Base-by-base conservation (phyloP, 2,888 invertebrate genomes). In the Hyposoter didymator region DNA sequence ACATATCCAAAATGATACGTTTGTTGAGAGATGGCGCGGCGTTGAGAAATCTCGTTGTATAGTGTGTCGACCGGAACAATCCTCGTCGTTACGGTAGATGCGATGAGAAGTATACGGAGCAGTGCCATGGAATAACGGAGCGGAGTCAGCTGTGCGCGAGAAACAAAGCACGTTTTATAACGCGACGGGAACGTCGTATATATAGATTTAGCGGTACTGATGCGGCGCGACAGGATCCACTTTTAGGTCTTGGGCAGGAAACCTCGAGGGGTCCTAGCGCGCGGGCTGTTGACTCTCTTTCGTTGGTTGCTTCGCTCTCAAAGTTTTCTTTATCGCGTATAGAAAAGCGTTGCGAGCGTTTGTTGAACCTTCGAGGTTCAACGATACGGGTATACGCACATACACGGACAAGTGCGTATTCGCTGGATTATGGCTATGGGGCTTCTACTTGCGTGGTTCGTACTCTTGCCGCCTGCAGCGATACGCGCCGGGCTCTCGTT, bases 131-230 rank as follows among this genome's bases (percentile, higher is more conserved):
- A 75, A 73, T 83, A 85, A 75, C 73, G 85, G 74, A 74, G 14
- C 28, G 28, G 55, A 74, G 66, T 85, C 83, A 83, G 85, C 84
- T 84, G 84, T 80, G 78, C 43, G 62, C 22, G 52, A 67, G 75
- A 73, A 83, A 83, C 67, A 79, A 85, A 72, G 75, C 78, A 69
- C 74, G 52, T 72, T 66, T 73, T 73, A 73, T 80, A 43, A 66
- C 14, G 66, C n/a, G 17, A 52, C 45, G 10, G 14, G 59, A 59
- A 59, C 14, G 14, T 14, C 10, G 14, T 19, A 14, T 35, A 7
- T 22, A 22, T 22, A 69, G 59, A 73, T 43, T 19, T 39, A 59
- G 43, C 43, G 78, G 49, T 10, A 62, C 62, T 64, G 59, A 59
- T 14, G n/a, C n/a, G 28, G 1, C 75, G 75, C 76, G 73, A 69